Conservation (phyloP, 2,888 invertebrate species). For the Homarus gammarus region DNA sequence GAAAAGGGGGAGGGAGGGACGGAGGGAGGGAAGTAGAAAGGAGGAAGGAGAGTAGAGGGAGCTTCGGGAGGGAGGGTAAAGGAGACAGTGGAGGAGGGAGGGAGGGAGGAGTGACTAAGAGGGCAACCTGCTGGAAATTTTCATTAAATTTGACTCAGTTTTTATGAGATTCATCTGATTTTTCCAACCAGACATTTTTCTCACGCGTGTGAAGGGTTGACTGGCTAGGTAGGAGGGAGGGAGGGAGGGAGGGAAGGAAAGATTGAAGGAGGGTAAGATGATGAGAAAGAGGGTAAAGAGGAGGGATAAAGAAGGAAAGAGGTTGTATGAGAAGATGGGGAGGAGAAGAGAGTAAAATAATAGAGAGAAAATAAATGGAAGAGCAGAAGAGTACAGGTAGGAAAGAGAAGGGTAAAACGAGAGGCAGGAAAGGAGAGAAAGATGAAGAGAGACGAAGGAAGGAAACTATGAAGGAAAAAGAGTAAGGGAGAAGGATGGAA, state of each 20-base stretch:
- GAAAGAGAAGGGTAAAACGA: too few relatives aligned
- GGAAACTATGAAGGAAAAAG: background rate
- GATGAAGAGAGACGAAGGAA: background rate
- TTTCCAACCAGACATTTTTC: conserved; percentile 24
- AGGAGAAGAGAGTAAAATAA: too few relatives aligned
- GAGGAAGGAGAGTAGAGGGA: background rate
- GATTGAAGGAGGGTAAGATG: background rate
- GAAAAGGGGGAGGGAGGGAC: background rate
- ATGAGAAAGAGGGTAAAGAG: background rate
- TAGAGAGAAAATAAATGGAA: too few relatives aligned
- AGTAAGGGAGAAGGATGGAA: background rate
- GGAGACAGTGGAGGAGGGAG: background rate
- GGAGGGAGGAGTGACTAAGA: background rate
- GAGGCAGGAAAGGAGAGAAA: too few relatives aligned
- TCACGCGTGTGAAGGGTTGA: background rate
- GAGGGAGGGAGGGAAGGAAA: background rate
- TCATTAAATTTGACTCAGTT: conserved; percentile 41
- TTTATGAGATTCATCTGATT: conserved; percentile 47
- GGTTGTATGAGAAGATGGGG: too few relatives aligned
- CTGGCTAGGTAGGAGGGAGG: background rate
- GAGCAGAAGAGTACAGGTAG: too few relatives aligned
- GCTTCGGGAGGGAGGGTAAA: background rate
- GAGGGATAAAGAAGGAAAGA: background rate
- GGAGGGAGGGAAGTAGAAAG: background rate
- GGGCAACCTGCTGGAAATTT: conserved; percentile 22